These are phyloP conservation scores for Corythaeola cristata DNA, from an alignment of 2,113 vertebrate species.

Conservation along the genomic window DNA sequence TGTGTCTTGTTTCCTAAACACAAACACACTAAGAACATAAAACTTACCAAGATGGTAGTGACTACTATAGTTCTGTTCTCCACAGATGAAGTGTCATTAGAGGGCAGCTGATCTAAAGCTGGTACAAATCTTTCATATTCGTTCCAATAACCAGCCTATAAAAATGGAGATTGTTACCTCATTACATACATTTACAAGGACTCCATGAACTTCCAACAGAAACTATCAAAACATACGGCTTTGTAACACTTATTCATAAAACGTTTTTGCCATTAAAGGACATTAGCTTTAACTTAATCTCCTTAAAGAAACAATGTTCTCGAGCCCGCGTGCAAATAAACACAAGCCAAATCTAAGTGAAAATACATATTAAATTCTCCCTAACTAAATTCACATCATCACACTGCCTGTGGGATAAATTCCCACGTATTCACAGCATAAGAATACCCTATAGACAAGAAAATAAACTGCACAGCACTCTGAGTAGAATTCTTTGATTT, in stretches of 20 bases:
- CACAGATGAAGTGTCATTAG: slow-evolving; percentile 93
- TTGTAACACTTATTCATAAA: background rate
- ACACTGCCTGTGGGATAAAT: background rate
- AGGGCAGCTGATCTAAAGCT: slow-evolving; percentile 89
- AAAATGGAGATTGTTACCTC: slow-evolving; percentile 72
- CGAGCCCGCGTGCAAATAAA: background rate
- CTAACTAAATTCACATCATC: background rate
- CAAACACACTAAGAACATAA: background rate
- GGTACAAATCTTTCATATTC: slow-evolving; percentile 96
- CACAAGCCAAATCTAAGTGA: background rate
- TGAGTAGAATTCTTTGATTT: background rate
- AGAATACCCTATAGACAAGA: background rate
- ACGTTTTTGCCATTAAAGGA: background rate
- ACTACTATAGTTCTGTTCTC: slow-evolving; percentile 99
- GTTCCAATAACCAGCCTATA: slow-evolving; percentile 98
- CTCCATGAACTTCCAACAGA: background rate
- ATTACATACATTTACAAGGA: slow-evolving; percentile 22
- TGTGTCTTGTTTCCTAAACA: background rate
- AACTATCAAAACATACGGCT: background rate
- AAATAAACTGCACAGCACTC: background rate
- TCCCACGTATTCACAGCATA: background rate
- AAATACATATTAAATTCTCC: background rate
- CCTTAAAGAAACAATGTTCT: background rate
- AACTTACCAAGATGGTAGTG: slow-evolving; percentile 98
- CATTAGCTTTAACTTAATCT: background rate